Conservation (phyloP, 2,797 vertebrate species). For the Eurystomus glaucurus region DNA sequence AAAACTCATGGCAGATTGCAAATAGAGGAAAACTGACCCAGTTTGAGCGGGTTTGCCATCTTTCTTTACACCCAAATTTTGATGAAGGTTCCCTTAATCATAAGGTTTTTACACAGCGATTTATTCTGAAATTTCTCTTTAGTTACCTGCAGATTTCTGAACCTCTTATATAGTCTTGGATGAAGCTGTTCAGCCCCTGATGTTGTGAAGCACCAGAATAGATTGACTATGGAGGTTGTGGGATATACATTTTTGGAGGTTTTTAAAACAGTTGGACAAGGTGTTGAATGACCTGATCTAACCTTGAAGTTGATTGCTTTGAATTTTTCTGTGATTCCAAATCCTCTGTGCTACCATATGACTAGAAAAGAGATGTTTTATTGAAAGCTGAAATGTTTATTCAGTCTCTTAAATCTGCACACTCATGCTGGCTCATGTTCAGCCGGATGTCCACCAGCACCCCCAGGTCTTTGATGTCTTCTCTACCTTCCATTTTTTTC, state of each 20-base stretch:
- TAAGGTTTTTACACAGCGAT: not conserved
- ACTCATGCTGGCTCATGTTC: not conserved
- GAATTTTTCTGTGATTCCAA: not conserved
- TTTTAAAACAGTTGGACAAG: not conserved
- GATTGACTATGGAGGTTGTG: not conserved
- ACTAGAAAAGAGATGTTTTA: not conserved
- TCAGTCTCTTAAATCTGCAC: conserved; percentile 3
- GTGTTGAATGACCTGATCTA: not conserved
- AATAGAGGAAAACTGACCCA: not conserved
- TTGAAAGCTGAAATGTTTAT: conserved; percentile 32
- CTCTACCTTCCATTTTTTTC: not conserved
- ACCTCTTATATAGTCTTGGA: not conserved
- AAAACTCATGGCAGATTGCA: not conserved
- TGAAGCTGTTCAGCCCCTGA: not conserved
- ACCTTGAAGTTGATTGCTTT: not conserved
- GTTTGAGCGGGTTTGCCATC: not conserved
- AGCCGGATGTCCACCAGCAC: too few relatives aligned
- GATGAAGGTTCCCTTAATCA: not conserved
- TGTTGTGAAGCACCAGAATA: not conserved
- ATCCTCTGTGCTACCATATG: not conserved
- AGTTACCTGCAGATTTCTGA: not conserved
- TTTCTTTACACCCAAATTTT: not conserved
- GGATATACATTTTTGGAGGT: not conserved
- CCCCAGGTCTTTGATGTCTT: not conserved
- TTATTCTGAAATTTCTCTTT: not conserved